phyloP scores from a whole-genome alignment of 2,888 invertebrate species.

The Onchidella celtica region DNA sequence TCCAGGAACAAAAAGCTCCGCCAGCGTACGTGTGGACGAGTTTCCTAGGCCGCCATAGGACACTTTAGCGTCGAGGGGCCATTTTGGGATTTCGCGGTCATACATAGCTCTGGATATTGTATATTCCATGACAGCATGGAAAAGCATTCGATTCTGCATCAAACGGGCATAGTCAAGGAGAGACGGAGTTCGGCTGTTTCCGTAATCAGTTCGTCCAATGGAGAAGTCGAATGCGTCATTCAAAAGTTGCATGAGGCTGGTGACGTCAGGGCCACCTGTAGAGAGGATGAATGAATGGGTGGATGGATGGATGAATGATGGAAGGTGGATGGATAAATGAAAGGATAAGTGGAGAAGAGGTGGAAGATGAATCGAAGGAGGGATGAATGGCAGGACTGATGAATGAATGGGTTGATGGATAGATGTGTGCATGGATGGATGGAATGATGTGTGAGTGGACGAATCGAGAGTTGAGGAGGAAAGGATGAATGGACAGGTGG shows the following conservation, averaged over 20 bases:
- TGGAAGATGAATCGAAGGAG: background rate
- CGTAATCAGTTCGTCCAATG: background rate
- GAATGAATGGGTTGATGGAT: background rate
- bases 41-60: background rate
- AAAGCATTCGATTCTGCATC: background rate
- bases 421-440: background rate
- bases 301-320: background rate
- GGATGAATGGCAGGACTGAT: background rate
- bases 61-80: background rate
- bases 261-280: background rate
- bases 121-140: background rate
- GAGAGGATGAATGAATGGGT: background rate
- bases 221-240: background rate
- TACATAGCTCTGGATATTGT: background rate
- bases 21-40: background rate
- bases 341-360: background rate
- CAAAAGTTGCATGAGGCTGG: background rate
- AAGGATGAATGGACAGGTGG: background rate
- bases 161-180: background rate
- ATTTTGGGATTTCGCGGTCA: background rate
- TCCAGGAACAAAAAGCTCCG: background rate
- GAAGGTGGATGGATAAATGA: background rate
- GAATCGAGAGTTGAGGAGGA: background rate
- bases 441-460: background rate
- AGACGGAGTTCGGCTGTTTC: background rate